phyloP scores from a whole-genome alignment of 2,797 vertebrate genomes.

The Anisognathus igniventris region DNA sequence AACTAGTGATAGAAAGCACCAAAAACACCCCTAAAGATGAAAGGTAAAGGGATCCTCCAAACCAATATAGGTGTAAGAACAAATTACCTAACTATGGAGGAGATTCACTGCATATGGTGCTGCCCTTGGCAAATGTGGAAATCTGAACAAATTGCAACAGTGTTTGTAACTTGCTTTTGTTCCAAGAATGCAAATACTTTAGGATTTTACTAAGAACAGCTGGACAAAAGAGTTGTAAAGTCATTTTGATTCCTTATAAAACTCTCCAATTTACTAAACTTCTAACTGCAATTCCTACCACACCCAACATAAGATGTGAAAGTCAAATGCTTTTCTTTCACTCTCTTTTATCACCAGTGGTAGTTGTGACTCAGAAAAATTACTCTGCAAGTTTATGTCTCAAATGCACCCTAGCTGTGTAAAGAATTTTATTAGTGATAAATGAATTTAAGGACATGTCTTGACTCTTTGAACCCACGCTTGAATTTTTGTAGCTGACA shows the following conservation, averaged over 20 bases:
- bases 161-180: background rate
- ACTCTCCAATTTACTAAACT: background rate
- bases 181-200: background rate
- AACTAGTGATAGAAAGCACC: background rate
- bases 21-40: background rate
- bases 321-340: background rate
- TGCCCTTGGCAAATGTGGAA: background rate
- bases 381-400: background rate
- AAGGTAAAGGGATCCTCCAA: background rate
- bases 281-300: background rate
- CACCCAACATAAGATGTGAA: background rate
- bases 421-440: conserved; percentile 2
- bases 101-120: background rate
- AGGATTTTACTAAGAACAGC: background rate
- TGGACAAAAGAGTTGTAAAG: background rate
- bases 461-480: background rate
- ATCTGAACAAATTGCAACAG: background rate
- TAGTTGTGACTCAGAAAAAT: background rate
- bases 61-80: background rate
- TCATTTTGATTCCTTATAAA: background rate
- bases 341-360: background rate
- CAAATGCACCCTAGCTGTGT: background rate
- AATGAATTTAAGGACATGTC: background rate
- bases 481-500: background rate
- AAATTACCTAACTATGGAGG: background rate